These are phyloP conservation scores for Smutsia temminckii DNA, from an alignment of 2,797 vertebrate species.

Conservation along the genomic window DNA sequence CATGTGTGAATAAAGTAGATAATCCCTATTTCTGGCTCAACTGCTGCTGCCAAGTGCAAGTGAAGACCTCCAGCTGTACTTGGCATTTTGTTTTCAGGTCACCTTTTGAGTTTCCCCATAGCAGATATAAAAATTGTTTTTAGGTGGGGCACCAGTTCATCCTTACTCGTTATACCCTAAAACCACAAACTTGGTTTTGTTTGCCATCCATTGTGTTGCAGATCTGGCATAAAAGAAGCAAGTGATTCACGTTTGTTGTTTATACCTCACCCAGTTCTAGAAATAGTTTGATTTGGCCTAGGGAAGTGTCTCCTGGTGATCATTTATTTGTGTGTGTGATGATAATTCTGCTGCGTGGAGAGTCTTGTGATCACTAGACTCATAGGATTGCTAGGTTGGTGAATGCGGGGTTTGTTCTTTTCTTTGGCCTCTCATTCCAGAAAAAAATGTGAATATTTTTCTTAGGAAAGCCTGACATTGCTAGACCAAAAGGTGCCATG, in stretches of 20 bases:
- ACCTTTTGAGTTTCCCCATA: neutral
- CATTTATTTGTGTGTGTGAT: neutral
- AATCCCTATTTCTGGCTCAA: conserved; percentile 61
- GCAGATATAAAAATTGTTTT: neutral
- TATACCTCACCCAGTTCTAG: neutral
- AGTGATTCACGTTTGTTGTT: neutral
- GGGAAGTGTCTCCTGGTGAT: neutral
- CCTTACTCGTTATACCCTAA: neutral
- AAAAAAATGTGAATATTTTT: conserved; percentile 9
- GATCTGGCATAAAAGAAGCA: conserved; percentile 10
- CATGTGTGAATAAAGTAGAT: neutral
- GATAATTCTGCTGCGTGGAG: neutral
- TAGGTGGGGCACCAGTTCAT: neutral
- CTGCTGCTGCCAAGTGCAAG: conserved; percentile 28
- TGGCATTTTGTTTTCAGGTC: neutral
- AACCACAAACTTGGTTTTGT: conserved; percentile 10
- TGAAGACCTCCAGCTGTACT: conserved; percentile 41
- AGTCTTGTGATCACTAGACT: neutral
- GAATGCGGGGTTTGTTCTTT: neutral
- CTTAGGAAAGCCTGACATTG: neutral
- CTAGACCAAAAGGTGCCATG: neutral
- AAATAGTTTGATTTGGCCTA: conserved; percentile 17
- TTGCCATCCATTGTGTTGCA: neutral
- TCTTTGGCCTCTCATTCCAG: neutral
- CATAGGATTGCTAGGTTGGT: neutral